Conservation (phyloP, 2,113 vertebrate species). For the Ivindomyrus marchei region DNA sequence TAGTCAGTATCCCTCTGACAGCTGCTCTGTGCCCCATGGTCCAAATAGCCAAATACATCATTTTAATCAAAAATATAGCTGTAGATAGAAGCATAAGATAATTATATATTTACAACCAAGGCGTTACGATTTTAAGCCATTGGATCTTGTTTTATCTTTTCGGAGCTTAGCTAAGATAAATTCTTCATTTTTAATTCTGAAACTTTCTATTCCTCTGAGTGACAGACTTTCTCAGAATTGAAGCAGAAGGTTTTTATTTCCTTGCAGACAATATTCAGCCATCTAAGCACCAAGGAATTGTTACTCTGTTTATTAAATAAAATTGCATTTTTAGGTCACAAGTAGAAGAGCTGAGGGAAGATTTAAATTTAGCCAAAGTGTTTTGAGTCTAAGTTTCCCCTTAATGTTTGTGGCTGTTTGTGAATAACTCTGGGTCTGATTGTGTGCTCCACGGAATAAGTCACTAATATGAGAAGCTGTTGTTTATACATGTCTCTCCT, state of each 20-base stretch:
- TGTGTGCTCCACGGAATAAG: background rate
- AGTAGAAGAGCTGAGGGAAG: background rate
- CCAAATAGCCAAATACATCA: background rate
- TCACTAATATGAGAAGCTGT: background rate
- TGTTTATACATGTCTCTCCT: background rate
- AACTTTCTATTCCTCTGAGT: background rate
- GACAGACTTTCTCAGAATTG: background rate
- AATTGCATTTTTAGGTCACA: background rate
- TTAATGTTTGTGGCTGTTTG: background rate
- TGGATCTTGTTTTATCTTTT: background rate
- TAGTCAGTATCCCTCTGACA: background rate
- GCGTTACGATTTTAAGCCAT: background rate
- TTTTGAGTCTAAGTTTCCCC: background rate
- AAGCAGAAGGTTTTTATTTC: background rate
- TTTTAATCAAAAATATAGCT: background rate
- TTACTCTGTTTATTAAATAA: background rate
- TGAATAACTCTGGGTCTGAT: background rate
- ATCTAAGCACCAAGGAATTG: background rate
- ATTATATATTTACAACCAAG: background rate
- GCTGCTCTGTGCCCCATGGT: background rate
- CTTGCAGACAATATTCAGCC: background rate
- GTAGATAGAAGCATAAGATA: background rate
- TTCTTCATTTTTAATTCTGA: background rate
- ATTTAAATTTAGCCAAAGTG: background rate
- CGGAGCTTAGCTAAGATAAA: background rate